Percentiles rank a stretch among this genome's conserved stretches.
Evolutionary conservation across 2,888 invertebrate species (phyloP).

Genomic region (Andrena praecox): DNA sequence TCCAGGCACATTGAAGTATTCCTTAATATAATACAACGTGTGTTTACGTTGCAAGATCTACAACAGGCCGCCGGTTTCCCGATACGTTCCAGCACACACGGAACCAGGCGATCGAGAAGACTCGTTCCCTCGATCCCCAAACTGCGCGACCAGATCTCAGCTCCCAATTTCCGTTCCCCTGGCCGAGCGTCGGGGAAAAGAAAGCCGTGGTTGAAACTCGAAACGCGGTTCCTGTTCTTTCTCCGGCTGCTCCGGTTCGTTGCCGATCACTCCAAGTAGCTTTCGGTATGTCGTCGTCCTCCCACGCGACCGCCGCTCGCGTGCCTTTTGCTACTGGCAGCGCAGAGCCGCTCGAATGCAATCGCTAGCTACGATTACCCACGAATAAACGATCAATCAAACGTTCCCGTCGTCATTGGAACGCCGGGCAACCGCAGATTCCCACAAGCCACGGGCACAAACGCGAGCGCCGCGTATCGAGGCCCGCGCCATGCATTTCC

Average conservation of each 20-base stretch:
- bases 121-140: no score
- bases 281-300: conserved; percentile 11
- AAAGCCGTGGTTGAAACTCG: not conserved
- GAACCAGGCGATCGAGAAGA: no score
- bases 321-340: not conserved
- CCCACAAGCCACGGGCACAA: not conserved
- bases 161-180: not conserved
- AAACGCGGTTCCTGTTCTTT: no score
- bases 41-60: no score
- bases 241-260: conserved; percentile 19
- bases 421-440: not conserved
- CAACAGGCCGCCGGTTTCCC: no score
- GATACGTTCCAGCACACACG: no score
- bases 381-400: conserved; percentile 9
- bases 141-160: no score
- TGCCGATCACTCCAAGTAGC: conserved; percentile 1
- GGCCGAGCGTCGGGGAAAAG: not conserved
- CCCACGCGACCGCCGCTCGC: conserved; percentile 1
- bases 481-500: conserved; percentile 30
- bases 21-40: not conserved
- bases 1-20: conserved; percentile 18
- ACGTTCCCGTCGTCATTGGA: not conserved
- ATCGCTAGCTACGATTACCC: not conserved
- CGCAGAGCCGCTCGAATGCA: not conserved
- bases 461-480: not conserved